Base-by-base conservation (phyloP, 2,113 vertebrate species). In the Rhinichthys klamathensis region DNA sequence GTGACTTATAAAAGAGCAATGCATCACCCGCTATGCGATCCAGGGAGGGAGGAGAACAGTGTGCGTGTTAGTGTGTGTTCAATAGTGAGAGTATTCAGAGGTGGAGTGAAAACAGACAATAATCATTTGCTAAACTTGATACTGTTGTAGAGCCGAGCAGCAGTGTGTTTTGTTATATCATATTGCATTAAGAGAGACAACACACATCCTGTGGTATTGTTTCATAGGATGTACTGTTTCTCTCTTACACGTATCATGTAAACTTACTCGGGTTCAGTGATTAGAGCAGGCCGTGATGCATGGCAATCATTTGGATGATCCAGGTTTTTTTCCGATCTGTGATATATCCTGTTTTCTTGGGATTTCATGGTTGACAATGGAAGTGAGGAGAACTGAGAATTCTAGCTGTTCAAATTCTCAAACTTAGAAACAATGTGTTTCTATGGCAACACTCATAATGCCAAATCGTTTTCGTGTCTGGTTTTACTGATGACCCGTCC, bases 1-100 rank as follows among this genome's bases (percentile, higher is more conserved):
- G 80, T 83, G 81, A 83, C 65, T 80, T 80, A 70, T 49, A 30
- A 81, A 67, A 81, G 44, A 69, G 46, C 54, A 44, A 82, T 82
- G 80, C 18, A 58, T 83, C 81, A 15, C 56, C 80, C 23, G 23
- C 32, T 41, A 30, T 69, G 13, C 8, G 23, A 58, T 38, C 67
- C 13, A 18, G n/a, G 23, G 41, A 65, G 30, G n/a, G 49, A 58
- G n/a, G 51, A 30, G 51, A 41, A 51, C 10, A 41, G 69, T 54
- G n/a, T 56, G 11, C 35, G 27, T 72, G n/a, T 54, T 3, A 56
- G 16, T 11, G 51, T 56, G 35, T 25, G 6, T 16, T 25, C 41
- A 65, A 67, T 23, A 32, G 41, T 82, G 63, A 82, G 27, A 69
- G 25, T 30, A 69, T 27, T 63, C 63, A 69, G 27, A 54, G 51